Percentiles rank a stretch among this genome's conserved stretches.
Evolutionary conservation across 2,888 invertebrate genomes (phyloP).

Genomic region (Tipula lateralis): DNA sequence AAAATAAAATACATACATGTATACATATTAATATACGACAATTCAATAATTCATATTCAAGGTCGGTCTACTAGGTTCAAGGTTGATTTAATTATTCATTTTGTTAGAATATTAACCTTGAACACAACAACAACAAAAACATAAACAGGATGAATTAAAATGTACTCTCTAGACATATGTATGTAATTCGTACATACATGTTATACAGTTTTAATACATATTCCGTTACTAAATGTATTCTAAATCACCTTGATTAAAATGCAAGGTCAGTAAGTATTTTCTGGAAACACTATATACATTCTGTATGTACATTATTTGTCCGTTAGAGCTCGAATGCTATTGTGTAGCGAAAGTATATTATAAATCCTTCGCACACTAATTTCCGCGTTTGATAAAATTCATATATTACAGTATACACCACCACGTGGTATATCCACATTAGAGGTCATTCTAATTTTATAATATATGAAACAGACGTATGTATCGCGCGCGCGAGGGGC

Average conservation of each 20-base stretch:
- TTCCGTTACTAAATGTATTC: not conserved
- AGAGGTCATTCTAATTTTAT: conserved; percentile 27
- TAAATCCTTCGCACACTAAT: not conserved
- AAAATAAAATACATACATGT: not conserved
- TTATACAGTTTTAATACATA: too few species aligned
- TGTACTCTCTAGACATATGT: not conserved
- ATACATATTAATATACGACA: not conserved
- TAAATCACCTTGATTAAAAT: conserved; percentile 20
- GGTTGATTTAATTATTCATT: conserved; percentile 37
- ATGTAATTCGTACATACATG: too few species aligned
- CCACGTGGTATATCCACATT: conserved; percentile 12
- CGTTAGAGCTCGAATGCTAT: not conserved
- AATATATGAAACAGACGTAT: not conserved
- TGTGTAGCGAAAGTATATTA: not conserved
- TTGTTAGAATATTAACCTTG: conserved; percentile 24
- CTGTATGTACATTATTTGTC: not conserved
- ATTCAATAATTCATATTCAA: conserved; percentile 39
- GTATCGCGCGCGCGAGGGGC: not conserved
- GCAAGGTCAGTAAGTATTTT: not conserved
- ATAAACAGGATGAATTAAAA: not conserved
- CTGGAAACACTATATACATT: not conserved
- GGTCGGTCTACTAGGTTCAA: conserved; percentile 51
- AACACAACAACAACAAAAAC: not conserved
- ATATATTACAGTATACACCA: not conserved
- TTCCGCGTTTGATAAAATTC: conserved; percentile 25